Base-by-base conservation (phyloP, 2,888 invertebrate genomes). In the Drosophila robusta region DNA sequence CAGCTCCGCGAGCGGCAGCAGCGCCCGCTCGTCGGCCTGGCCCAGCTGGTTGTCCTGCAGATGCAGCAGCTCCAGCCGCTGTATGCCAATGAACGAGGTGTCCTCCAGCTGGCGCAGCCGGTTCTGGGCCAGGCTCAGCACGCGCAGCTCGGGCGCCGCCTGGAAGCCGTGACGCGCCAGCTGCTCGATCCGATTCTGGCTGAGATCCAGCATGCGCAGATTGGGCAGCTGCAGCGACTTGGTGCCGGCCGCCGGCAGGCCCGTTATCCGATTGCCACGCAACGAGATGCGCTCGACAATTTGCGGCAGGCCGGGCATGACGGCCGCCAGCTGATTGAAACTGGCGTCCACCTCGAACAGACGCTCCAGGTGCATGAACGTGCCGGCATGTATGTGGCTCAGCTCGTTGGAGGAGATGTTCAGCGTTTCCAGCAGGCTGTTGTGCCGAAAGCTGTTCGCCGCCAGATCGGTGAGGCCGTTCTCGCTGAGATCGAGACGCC, bases 321-420 rank as follows among this genome's bases (percentile, higher is more conserved):
- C 94, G 83, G 95, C 95, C n/a, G 95, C 92, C 67, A 97, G 90
- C 61, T 94, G 93, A 90, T 97, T 97, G 74, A 93, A 93, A 80
- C 96, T 95, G 0, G 95, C 93, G 90, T 97, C 97, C 26, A 97
- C 92, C 91, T 96, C 96, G 79, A 96, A 97, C 0, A 98, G 93
- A 72, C 95, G 95, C 50, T 94, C 94, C 55, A 97, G 91, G 83
- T 95, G 95, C 64, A 95, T 93, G 80, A 98, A 96, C 0, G 96
- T 96, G 22, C 95, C 94, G 2, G 96, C 95, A 91, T 96, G 96
- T 58, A 97, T 90, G 0, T 94, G 93, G 8, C 94, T 93, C 22
- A 98, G 91, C 14, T 94, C 94, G 89, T 98, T 98, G 14, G 94
- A 93, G 0, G 97, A 97, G 54, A 97, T 93, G 90, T 97, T 97